phyloP scores from a whole-genome alignment of 2,113 vertebrate species.

The Cichladusa arquata region DNA sequence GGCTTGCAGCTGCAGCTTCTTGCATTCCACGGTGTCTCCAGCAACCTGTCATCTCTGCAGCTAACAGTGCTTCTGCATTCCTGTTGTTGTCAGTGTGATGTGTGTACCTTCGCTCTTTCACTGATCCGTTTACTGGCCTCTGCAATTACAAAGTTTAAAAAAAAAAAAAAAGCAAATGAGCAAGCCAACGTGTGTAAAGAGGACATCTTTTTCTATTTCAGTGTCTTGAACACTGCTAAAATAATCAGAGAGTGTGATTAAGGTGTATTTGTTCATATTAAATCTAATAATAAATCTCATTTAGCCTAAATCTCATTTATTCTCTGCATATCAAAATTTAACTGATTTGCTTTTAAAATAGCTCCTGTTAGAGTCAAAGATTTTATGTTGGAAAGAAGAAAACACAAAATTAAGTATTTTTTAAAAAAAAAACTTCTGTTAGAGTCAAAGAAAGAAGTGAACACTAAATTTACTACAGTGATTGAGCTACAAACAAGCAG shows the following conservation, averaged over 20 bases:
- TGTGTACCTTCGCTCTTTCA: conserved; percentile 53
- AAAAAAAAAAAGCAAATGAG: background rate
- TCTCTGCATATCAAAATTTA: background rate
- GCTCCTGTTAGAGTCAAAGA: background rate
- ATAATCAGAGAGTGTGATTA: background rate
- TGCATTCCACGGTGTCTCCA: conserved; percentile 43
- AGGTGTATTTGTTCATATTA: background rate
- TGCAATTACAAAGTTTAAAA: background rate
- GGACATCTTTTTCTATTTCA: background rate
- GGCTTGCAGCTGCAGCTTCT: conserved; percentile 42
- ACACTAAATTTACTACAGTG: background rate
- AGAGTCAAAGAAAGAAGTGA: background rate
- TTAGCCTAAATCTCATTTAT: background rate
- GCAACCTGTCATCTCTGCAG: conserved; percentile 34
- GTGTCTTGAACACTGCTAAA: background rate
- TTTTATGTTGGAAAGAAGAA: background rate
- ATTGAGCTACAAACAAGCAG: background rate
- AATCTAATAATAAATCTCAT: background rate
- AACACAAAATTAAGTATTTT: background rate
- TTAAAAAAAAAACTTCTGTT: background rate
- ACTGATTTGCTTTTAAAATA: background rate
- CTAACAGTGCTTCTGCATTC: conserved; percentile 70
- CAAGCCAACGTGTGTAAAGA: background rate
- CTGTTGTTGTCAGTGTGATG: conserved; percentile 68
- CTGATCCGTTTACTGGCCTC: conserved; percentile 3